Percentiles rank a stretch among this genome's conserved stretches.
phyloP scores from a whole-genome alignment of 2,797 vertebrate species.

The Alca torda region DNA sequence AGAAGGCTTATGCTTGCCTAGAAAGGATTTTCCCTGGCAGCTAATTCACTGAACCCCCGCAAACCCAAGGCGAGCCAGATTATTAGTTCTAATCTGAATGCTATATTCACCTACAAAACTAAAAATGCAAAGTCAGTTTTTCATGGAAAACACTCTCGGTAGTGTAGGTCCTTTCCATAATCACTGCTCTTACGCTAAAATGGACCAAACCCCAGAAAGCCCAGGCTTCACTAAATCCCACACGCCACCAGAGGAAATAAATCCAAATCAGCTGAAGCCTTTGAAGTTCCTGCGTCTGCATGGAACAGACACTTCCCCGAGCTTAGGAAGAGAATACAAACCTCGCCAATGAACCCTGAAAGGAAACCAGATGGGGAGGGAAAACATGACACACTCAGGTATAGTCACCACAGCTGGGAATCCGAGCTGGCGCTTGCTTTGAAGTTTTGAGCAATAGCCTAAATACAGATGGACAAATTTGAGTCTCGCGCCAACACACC shows the following conservation, averaged over 20 bases:
- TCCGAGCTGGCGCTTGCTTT: neutral
- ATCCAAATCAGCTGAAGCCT: neutral
- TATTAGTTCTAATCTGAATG: neutral
- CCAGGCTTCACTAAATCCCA: neutral
- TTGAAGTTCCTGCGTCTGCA: neutral
- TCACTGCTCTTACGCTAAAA: neutral
- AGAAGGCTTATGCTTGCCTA: neutral
- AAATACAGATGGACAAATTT: neutral
- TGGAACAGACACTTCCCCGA: neutral
- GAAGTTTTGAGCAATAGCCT: neutral
- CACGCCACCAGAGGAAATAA: neutral
- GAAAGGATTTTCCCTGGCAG: neutral
- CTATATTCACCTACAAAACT: neutral
- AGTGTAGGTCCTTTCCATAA: neutral
- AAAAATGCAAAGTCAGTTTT: neutral
- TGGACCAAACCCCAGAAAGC: neutral
- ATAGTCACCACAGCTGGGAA: neutral
- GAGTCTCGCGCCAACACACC: accelerated
- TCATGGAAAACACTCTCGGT: neutral
- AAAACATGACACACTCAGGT: neutral
- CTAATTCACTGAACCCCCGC: neutral
- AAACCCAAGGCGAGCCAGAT: neutral
- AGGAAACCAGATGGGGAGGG: neutral
- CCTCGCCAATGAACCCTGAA: neutral
- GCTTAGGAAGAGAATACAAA: neutral